These are phyloP conservation scores for Probosciger aterrimus DNA, from an alignment of 2,113 vertebrate genomes.

Conservation along the genomic window DNA sequence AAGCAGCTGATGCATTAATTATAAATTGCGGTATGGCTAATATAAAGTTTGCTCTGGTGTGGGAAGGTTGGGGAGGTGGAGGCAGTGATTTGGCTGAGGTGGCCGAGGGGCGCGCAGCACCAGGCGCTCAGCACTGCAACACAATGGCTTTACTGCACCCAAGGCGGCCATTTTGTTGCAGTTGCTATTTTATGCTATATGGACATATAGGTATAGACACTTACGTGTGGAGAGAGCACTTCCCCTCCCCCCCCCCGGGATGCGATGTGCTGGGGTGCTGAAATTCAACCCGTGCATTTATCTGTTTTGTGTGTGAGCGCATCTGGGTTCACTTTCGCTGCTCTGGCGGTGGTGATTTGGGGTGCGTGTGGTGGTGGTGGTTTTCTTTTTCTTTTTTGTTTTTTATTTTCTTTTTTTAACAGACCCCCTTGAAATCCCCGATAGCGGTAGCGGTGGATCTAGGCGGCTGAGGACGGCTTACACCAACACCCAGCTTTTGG, in stretches of 20 bases:
- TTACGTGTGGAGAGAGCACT: background rate
- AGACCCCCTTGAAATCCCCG: slow-evolving; percentile 89
- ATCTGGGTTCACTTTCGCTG: background rate
- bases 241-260: background rate
- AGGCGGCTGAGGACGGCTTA: slow-evolving; percentile 95
- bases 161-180: slow-evolving; percentile 86
- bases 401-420: slow-evolving; percentile 42
- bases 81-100: slow-evolving; percentile 60
- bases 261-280: slow-evolving; percentile 48
- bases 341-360: slow-evolving; percentile 8
- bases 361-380: slow-evolving; percentile 21
- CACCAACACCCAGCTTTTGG: slow-evolving; percentile 97
- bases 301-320: slow-evolving; percentile 54
- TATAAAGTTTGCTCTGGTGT: slow-evolving; percentile 85
- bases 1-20: slow-evolving; percentile 96
- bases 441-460: slow-evolving; percentile 81
- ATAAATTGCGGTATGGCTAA: slow-evolving; percentile 86
- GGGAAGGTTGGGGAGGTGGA: slow-evolving; percentile 75
- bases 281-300: slow-evolving; percentile 63
- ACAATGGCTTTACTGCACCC: slow-evolving; percentile 76
- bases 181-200: slow-evolving; percentile 72
- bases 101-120: slow-evolving; percentile 34
- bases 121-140: slow-evolving; percentile 63
- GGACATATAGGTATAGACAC: slow-evolving; percentile 47
- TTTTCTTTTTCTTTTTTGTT: background rate